A percentile compares a stretch with the other conserved stretches of the same genome.
phyloP scores from a whole-genome alignment of 2,113 vertebrate genomes.

The Sminthopsis crassicaudata region DNA sequence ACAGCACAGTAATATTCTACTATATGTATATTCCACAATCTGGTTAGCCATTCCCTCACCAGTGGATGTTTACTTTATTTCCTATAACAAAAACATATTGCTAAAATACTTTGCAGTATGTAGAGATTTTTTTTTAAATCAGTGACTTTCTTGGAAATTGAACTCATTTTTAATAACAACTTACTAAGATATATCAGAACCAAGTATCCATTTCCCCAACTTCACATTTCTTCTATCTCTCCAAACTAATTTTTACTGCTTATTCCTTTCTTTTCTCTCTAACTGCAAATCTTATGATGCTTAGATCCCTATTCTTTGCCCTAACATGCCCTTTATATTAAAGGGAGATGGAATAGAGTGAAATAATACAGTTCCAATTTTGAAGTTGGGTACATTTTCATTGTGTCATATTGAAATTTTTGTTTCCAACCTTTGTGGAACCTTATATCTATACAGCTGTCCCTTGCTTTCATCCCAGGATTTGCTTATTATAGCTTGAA shows the following conservation, averaged over 20 bases:
- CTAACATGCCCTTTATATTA: constrained; percentile 31
- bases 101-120: not conserved
- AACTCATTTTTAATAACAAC: not conserved
- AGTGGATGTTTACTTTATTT: not conserved
- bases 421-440: not conserved
- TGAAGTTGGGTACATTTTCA: constrained; percentile 32
- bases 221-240: not conserved
- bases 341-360: not conserved
- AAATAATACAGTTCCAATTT: constrained; percentile 35
- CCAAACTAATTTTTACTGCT: not conserved
- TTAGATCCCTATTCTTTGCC: constrained; percentile 49
- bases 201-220: constrained; percentile 15
- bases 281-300: constrained; percentile 60
- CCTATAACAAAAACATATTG: not conserved
- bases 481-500: not conserved
- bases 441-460: not conserved
- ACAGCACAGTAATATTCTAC: not conserved
- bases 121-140: not conserved
- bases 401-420: constrained; percentile 10
- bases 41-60: not conserved
- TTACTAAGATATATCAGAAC: constrained; percentile 29
- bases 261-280: not conserved
- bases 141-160: not conserved
- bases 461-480: not conserved
- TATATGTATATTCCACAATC: not conserved